Base-by-base conservation (phyloP, 2,888 invertebrate genomes). In the Hirtodrosophila trivittata region DNA sequence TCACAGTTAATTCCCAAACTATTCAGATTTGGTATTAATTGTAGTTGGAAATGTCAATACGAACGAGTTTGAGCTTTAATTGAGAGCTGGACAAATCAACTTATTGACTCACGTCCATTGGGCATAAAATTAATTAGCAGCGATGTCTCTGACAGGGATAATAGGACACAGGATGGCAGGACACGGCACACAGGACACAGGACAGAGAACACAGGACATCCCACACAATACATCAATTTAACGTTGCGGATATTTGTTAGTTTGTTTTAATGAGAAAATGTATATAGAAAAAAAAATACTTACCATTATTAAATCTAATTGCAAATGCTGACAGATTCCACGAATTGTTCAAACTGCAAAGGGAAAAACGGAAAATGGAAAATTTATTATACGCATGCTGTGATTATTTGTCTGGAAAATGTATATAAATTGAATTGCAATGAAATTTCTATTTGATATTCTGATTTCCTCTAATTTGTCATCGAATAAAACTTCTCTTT, bases 31-130 rank as follows among this genome's bases (percentile, higher is more conserved):
- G 18, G 18, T 21, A 21, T 21, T 21, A 21, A 21, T 21, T 21
- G 18, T 3, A 28, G 28, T 28, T 28, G 1, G 5, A 21, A n/a
- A n/a, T n/a, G n/a, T n/a, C n/a, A n/a, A n/a, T n/a, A n/a, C n/a
- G n/a, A n/a, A n/a, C n/a, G n/a, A 28, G 28, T 28, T 28, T 28
- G 5, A 21, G 18, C 18, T 28, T 28, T n/a, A n/a, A 28, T 28
- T 28, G 5, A 25, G 6, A 28, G n/a, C 28, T 28, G 3, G 18
- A 21, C 18, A 21, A 26, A 3, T 16, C 18, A 46, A 62, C 74
- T 76, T 76, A 80, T 77, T 80, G 81, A 64, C 77, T 63, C 49
- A 65, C 65, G 81, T 75, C 77, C 75, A 64, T 75, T 75, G 72
- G 65, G 42, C 50, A 57, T 45, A 42, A 55, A 65, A 69, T 69